These are phyloP conservation scores for Lontra canadensis DNA, from an alignment of 2,113 vertebrate species.

Conservation along the genomic window DNA sequence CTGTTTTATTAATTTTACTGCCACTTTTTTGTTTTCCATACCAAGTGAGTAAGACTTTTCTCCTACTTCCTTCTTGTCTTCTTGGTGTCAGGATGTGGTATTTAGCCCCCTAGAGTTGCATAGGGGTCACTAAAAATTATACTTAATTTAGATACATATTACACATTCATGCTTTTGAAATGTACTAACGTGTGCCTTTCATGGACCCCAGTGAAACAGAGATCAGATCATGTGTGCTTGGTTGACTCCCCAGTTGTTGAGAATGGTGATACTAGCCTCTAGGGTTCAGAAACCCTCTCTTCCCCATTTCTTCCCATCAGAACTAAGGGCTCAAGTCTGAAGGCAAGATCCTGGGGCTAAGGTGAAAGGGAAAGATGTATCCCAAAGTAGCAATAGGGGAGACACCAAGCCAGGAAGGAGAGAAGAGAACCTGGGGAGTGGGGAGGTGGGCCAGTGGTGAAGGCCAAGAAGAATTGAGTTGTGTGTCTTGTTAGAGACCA, in stretches of 20 bases:
- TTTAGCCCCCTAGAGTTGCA: neutral
- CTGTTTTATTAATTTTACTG: neutral
- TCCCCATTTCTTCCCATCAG: neutral
- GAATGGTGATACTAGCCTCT: neutral
- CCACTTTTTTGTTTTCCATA: slow-evolving; percentile 22
- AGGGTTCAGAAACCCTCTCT: neutral
- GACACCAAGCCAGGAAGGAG: neutral
- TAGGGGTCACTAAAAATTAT: neutral
- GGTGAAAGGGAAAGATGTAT: neutral
- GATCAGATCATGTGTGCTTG: neutral
- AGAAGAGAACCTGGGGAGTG: neutral
- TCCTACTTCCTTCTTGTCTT: neutral
- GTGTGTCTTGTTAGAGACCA: neutral
- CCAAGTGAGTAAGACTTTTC: neutral
- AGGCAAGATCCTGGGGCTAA: neutral
- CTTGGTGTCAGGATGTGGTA: neutral
- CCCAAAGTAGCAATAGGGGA: neutral
- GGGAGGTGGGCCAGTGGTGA: neutral
- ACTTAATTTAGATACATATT: neutral
- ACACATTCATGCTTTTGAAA: neutral
- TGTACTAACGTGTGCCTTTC: neutral
- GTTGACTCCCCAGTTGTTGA: neutral
- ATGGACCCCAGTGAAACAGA: neutral
- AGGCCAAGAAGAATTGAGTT: neutral
- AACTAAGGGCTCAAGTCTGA: neutral